These are phyloP conservation scores for Ageneiosus marmoratus DNA, from an alignment of 2,113 vertebrate genomes.

Conservation along the genomic window DNA sequence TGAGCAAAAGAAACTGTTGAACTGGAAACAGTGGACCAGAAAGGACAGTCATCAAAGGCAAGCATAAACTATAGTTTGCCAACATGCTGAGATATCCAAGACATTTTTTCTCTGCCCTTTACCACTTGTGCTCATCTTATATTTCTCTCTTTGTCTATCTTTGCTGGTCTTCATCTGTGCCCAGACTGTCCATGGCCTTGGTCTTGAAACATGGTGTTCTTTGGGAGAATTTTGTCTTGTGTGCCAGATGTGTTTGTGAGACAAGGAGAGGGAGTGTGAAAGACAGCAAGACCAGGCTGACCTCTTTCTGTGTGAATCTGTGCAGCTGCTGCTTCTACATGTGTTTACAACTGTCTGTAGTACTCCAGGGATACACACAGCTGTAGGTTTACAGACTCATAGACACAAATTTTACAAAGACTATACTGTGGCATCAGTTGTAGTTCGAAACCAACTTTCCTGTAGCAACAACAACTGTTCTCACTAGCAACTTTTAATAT, in stretches of 20 bases:
- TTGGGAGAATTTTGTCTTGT: conserved; percentile 48
- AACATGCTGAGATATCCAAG: conserved; percentile 2
- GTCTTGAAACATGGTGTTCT: conserved; percentile 47
- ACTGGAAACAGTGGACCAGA: conserved; percentile 21
- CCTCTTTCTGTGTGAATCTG: conserved; percentile 41
- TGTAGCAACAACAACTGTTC: neutral
- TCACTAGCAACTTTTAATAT: neutral
- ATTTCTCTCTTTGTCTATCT: conserved; percentile 17
- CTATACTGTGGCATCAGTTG: neutral
- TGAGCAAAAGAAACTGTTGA: conserved; percentile 5
- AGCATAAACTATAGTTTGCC: conserved; percentile 18
- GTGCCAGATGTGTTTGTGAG: conserved; percentile 42
- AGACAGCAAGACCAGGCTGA: conserved; percentile 28
- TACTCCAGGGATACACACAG: conserved; percentile 8
- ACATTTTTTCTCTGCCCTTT: conserved; percentile 23
- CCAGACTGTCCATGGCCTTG: conserved; percentile 46
- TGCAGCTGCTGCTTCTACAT: conserved; percentile 37
- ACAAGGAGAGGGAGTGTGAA: conserved; percentile 2
- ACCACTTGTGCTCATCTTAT: conserved; percentile 16
- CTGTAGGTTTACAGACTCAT: neutral
- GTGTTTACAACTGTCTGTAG: conserved; percentile 43
- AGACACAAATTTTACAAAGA: neutral
- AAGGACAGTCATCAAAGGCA: conserved; percentile 1
- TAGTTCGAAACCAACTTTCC: neutral
- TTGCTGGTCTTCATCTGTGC: conserved; percentile 21